Evolutionary conservation across 37 sponge, comb jelly and placozoan species (phyloP), one percentile per base, ranked within the genome.

Genomic region (Corticium candelabrum): DNA sequence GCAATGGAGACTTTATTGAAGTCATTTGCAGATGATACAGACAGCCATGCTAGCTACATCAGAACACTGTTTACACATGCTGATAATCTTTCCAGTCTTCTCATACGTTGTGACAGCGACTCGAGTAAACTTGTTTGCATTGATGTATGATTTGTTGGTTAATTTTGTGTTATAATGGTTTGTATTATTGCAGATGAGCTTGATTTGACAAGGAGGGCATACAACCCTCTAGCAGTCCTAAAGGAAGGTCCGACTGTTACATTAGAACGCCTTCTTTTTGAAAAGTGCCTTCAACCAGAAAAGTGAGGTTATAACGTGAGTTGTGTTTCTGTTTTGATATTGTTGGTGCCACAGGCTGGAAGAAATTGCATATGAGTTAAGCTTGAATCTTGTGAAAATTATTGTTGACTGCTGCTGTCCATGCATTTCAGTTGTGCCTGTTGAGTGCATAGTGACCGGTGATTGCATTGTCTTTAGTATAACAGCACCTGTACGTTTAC

Each of bases 381-480:
- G 82, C 50, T 50, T 93, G 40, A 75, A 82, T 34, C 50, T 93
- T n/a, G 83, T 85, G 36, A 86, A 87, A 68, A 87, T 90, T 4
- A 39, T 87, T 37, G 68, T 93, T 27, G 80, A 87, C 74, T 80
- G 94, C 40, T 93, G 91, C 74, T 93, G 94, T 83, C 38, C 77
- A 30, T 36, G 40, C 32, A 37, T 41, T 2, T 21, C 34, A 27
- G 37, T 79, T 68, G n/a, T n/a, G n/a, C n/a, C n/a, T n/a, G n/a
- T n/a, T n/a, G n/a, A n/a, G n/a, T n/a, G n/a, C n/a, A n/a, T n/a
- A n/a, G n/a, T n/a, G n/a, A n/a, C n/a, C n/a, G n/a, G n/a, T n/a
- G n/a, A n/a, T n/a, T n/a, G n/a, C n/a, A n/a, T n/a, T n/a, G n/a
- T n/a, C n/a, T n/a, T n/a, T n/a, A n/a, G n/a, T 43, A 43, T 43